Evolutionary conservation across 2,888 invertebrate genomes (phyloP), one percentile per base, ranked within the genome.

Genomic region (Hartigia nigra): DNA sequence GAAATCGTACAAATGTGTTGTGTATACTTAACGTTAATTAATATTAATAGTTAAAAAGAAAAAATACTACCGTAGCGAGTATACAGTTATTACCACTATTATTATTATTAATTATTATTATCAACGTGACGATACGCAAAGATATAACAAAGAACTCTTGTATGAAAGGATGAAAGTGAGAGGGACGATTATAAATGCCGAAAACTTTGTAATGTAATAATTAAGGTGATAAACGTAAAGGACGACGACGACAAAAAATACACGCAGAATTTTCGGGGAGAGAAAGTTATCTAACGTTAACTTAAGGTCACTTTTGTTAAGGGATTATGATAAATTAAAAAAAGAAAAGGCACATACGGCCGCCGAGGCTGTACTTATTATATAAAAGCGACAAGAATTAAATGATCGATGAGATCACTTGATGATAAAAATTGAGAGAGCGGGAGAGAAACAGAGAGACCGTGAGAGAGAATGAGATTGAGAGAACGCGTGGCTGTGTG

Each of bases 1-100:
- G 88, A 91, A 90, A 90, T 91, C 91, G 91, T 91, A 91, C 91
- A 91, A 91, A 91, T 91, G 88, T 91, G 90, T 90, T 91, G 91
- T 90, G 90, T 91, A 91, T 91, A 91, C 89, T 90, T 91, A 90
- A 90, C 88, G 87, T 89, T 90, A 88, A 90, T 88, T 88, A 85
- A 88, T 88, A 88, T 87, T 87, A 86, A 83, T 87, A 87, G 87
- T 87, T 87, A 39, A 74, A 69, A 72, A 76, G 35, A 35, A 34
- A 75, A 12, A 86, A 80, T 87, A 88, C 83, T 87, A 87, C 84
- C 82, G 84, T 87, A 86, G 85, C 82, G 82, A 86, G 81, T 84
- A 83, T 84, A 72, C 72, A 72, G 72, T 80, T 76, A 78, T 78
- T 78, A 80, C 74, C 74, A 79, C 78, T 78, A 82, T 77, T 80